These are phyloP conservation scores for Ophthalmolycus amberensis DNA, from an alignment of 2,113 vertebrate species.

Conservation along the genomic window DNA sequence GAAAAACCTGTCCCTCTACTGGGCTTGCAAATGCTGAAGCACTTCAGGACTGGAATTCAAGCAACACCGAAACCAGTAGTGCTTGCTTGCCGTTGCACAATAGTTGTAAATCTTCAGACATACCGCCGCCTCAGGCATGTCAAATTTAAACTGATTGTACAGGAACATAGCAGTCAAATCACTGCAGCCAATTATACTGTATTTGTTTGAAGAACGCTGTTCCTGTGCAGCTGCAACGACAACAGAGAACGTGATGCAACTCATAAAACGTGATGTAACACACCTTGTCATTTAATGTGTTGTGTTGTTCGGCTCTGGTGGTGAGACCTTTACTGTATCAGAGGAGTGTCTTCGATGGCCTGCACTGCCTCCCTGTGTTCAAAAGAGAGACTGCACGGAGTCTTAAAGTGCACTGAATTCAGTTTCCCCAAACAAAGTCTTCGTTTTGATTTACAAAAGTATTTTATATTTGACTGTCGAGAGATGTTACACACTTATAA, in stretches of 20 bases:
- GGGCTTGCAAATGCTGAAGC: conserved; percentile 13
- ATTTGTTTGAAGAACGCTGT: neutral
- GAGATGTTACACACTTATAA: neutral
- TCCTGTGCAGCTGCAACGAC: neutral
- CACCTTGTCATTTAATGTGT: conserved; percentile 36
- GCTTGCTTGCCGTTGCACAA: conserved; percentile 54
- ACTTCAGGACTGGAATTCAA: conserved; percentile 53
- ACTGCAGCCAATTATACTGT: neutral
- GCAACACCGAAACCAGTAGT: conserved; percentile 43
- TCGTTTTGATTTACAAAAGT: neutral
- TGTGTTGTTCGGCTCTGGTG: conserved; percentile 29
- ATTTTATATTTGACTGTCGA: neutral
- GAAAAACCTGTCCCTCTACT: conserved; percentile 75
- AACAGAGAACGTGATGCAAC: conserved; percentile 41
- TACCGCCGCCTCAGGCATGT: conserved; percentile 34
- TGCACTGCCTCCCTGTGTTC: conserved; percentile 55
- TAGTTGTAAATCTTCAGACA: conserved; percentile 43
- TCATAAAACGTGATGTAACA: conserved; percentile 44
- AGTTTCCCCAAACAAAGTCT: neutral
- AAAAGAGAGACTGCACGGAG: neutral
- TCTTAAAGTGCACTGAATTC: neutral
- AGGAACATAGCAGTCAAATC: neutral
- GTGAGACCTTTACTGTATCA: conserved; percentile 19
- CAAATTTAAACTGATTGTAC: neutral
- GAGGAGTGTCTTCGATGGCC: neutral